phyloP scores from a whole-genome alignment of 2,113 vertebrate genomes.

The Phocoena sinus region DNA sequence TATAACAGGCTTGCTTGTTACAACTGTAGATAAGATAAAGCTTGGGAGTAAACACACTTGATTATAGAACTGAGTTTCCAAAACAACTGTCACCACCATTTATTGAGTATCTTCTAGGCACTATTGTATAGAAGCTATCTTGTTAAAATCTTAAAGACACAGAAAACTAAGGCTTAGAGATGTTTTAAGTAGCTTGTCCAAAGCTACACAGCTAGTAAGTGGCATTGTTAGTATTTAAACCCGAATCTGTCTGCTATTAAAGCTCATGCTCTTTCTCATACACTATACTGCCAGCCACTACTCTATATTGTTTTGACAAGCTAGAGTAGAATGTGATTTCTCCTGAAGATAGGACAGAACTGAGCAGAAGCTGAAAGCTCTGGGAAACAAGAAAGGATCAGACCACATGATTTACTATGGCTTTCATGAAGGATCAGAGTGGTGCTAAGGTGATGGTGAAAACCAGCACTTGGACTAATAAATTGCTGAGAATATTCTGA shows the following conservation, averaged over 20 bases:
- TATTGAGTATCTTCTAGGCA: constrained; percentile 2
- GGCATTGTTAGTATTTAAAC: neutral
- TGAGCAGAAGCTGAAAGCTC: neutral
- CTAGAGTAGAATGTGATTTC: constrained; percentile 25
- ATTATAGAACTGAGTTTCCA: constrained; percentile 32
- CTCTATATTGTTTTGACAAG: constrained; percentile 15
- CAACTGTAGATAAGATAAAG: constrained; percentile 27
- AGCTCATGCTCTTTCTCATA: neutral
- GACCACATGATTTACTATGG: neutral
- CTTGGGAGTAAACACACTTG: neutral
- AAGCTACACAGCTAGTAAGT: constrained; percentile 15
- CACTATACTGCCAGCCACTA: neutral
- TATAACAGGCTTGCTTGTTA: neutral
- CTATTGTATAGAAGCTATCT: neutral
- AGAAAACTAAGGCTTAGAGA: constrained; percentile 3
- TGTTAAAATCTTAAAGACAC: constrained; percentile 9
- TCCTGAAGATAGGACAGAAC: neutral
- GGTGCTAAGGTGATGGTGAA: neutral
- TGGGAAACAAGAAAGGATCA: constrained; percentile 13
- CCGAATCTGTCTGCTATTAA: constrained; percentile 1
- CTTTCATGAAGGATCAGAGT: neutral
- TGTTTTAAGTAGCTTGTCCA: constrained; percentile 3
- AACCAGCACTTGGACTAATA: neutral
- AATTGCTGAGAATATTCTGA: constrained; percentile 15
- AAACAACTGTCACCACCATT: neutral